Evolutionary conservation across 1,140 invertebrate genomes (phyloP), one percentile per base, ranked within the genome.

Genomic region (Pinna nobilis): DNA sequence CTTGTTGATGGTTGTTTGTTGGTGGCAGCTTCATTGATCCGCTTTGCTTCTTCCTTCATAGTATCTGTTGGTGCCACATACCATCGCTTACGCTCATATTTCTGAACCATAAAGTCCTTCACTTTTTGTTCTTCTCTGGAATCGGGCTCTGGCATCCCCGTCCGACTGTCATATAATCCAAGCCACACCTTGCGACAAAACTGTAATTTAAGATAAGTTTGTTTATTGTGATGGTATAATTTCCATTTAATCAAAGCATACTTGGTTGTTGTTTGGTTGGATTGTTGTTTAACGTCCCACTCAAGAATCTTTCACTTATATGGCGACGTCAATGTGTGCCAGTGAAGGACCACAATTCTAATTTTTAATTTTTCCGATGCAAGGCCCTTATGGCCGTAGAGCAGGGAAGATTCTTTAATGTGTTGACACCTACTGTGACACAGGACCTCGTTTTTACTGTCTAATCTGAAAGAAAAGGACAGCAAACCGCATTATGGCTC

Each of bases 151-250:
- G 84, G 70, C 39, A 79, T 73, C 13, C 82, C 74, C 63, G 82
- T 76, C n/a, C 76, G 53, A 35, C 87, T 78, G 81, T 94, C 93
- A 90, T 94, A 94, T 44, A 96, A 89, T 3, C 95, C 96, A 71
- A 98, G 90, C 96, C 96, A 99, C 72, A 96, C 94, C 88, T 93
- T 94, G 81, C 93, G 92, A 88, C 96, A 98, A 83, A 95, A 94
- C 91, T 93, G 83, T 37, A 88, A 88, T 20, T n/a, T 6, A 53
- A 53, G 30, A 18, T 47, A 7, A 47, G 20, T 47, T 2, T 47
- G 2, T 18, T 3, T 47, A 3, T 18, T 3, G 20, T 7, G 3
- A 47, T 47, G 15, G 18, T 44, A 44, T 44, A 18, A 44, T 18
- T 44, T 44, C 18, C 7, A 44, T 44, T 44, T 9, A 44, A 44